Evolutionary conservation across 2,888 invertebrate species (phyloP), one percentile per base, ranked within the genome.

Genomic region (Boloria euphrosyne): DNA sequence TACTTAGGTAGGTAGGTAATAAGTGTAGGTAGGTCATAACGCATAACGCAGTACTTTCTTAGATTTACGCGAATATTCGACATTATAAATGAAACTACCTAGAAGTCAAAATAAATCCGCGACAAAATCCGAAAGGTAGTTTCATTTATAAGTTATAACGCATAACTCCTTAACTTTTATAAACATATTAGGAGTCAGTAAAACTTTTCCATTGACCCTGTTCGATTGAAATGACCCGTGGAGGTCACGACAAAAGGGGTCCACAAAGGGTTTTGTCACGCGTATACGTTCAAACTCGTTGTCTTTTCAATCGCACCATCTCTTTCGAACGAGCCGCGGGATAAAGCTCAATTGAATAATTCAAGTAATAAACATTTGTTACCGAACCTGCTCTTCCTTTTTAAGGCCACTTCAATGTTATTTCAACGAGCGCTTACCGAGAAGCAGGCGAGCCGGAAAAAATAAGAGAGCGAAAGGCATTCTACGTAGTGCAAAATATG

Each of bases 401-500:
- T 74, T 73, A 73, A 74, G 69, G 67, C 63, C 71, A 71, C 67
- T 58, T 71, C 64, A 68, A 64, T 72, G 75, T 69, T 71, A 74
- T 76, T 74, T 71, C 74, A 71, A 72, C 75, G 75, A 72, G 57
- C 67, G 69, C 43, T 62, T 75, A 77, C 77, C 68, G 70, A 76
- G 77, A 77, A 78, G 62, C 51, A 65, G 66, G 67, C 69, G 66
- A 49, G 63, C 66, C 65, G 70, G 70, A 75, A 75, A 76, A 76
- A 75, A 75, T 73, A 73, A 69, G 69, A 73, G 69, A 70, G 68
- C 70, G 70, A 66, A 68, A 74, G 71, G 73, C 73, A 74, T 78
- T 76, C 76, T 75, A 68, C 73, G 76, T 75, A 76, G 74, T 73
- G 77, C 76, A 75, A 77, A 78, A 76, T 74, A 74, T 72, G 67